Evolutionary conservation across 2,113 vertebrate species (phyloP).

Genomic region (Pseudopipra pipra): DNA sequence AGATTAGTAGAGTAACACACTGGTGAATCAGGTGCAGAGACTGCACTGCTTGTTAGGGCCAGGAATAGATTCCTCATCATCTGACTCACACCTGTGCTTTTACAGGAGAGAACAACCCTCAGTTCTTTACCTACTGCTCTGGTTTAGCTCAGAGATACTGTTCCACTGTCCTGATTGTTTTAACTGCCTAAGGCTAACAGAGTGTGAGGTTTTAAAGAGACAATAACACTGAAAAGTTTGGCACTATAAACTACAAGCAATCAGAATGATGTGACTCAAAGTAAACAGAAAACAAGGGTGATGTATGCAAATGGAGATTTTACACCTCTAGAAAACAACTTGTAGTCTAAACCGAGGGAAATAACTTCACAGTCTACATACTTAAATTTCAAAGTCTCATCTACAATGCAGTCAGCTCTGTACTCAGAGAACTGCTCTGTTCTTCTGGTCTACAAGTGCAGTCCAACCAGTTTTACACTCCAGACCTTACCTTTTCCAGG

Average conservation of each 20-base stretch:
- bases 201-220: constrained; percentile 10
- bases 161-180: constrained; percentile 52
- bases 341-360: background rate
- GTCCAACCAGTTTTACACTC: background rate
- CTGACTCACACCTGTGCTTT: background rate
- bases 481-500: background rate
- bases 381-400: background rate
- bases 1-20: constrained; percentile 1
- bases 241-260: background rate
- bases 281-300: background rate
- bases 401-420: background rate
- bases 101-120: background rate
- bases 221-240: background rate
- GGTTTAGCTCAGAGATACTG: constrained; percentile 29
- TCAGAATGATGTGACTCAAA: background rate
- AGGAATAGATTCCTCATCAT: constrained; percentile 43
- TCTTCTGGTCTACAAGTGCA: background rate
- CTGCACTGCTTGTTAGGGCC: background rate
- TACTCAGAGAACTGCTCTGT: background rate
- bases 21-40: background rate
- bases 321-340: background rate
- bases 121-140: constrained; percentile 49
- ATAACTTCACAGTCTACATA: background rate
- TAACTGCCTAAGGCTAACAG: background rate
- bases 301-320: accelerated